Conservation (phyloP, 2,113 vertebrate genomes). For the Lepidothrix coronata region DNA sequence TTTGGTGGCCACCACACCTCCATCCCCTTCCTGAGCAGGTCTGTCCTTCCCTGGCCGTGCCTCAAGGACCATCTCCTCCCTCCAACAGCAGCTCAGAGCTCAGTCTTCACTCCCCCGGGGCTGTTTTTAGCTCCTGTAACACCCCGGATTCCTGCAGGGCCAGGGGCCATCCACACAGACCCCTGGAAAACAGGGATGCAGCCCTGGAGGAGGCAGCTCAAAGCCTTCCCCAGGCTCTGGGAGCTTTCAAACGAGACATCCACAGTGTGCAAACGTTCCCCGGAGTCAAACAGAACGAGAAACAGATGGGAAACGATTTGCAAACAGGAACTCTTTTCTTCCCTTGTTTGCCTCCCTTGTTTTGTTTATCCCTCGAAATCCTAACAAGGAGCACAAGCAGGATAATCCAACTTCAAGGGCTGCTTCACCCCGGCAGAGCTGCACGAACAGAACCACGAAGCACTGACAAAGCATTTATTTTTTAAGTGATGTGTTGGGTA, state of each 20-base stretch:
- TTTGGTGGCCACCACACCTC: neutral
- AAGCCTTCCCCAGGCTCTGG: neutral
- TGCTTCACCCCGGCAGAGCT: neutral
- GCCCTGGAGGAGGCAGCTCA: neutral
- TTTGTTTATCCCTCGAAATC: slow-evolving; percentile 61
- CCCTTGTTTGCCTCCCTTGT: neutral
- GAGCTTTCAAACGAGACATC: neutral
- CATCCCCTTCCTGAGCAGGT: neutral
- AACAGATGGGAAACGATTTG: slow-evolving; percentile 62
- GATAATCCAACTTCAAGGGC: neutral
- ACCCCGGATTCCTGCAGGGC: neutral
- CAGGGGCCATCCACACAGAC: neutral
- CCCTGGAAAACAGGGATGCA: neutral
- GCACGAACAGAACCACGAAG: neutral
- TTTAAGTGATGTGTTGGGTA: neutral
- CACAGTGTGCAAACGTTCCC: slow-evolving; percentile 11
- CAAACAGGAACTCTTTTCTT: slow-evolving; percentile 52
- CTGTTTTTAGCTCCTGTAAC: neutral
- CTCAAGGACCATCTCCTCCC: neutral
- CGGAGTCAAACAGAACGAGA: slow-evolving; percentile 10
- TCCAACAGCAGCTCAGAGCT: neutral
- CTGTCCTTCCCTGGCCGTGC: neutral
- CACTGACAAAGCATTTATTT: neutral
- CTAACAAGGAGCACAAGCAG: slow-evolving; percentile 10
- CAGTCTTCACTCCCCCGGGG: accelerated